Conservation (phyloP, 1,140 invertebrate species). For the Stratiolaelaps scimitus region DNA sequence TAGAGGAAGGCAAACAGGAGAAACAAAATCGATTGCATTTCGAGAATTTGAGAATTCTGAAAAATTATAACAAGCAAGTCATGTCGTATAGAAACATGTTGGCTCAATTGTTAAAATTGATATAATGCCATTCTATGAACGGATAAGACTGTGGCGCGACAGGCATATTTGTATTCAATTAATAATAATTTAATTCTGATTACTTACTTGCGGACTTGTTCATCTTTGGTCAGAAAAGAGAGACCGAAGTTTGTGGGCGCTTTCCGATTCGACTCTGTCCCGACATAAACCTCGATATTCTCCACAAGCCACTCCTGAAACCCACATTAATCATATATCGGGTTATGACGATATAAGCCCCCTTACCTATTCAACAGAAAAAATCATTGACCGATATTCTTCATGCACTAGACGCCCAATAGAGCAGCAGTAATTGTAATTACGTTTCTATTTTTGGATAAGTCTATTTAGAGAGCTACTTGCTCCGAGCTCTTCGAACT, state of each 20-base stretch:
- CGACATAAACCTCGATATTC: slow-evolving; percentile 65
- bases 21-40: neutral
- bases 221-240: slow-evolving; percentile 30
- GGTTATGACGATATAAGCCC: neutral
- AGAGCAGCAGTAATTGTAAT: too few relatives aligned
- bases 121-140: neutral
- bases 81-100: neutral
- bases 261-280: slow-evolving; percentile 61
- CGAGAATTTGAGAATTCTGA: too few relatives aligned
- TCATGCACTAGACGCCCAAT: too few relatives aligned
- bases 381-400: too few relatives aligned
- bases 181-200: neutral
- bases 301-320: slow-evolving; percentile 54
- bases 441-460: too few relatives aligned
- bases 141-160: neutral
- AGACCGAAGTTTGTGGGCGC: slow-evolving; percentile 53
- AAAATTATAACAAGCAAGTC: too few relatives aligned
- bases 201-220: slow-evolving; percentile 23
- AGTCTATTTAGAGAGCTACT: too few relatives aligned
- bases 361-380: too few relatives aligned
- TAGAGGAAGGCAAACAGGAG: too few relatives aligned
- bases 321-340: neutral
- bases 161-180: neutral
- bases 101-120: neutral
- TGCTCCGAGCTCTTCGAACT: too few relatives aligned